Evolutionary conservation across 2,797 vertebrate genomes (phyloP).

Genomic region (Karalla daura): DNA sequence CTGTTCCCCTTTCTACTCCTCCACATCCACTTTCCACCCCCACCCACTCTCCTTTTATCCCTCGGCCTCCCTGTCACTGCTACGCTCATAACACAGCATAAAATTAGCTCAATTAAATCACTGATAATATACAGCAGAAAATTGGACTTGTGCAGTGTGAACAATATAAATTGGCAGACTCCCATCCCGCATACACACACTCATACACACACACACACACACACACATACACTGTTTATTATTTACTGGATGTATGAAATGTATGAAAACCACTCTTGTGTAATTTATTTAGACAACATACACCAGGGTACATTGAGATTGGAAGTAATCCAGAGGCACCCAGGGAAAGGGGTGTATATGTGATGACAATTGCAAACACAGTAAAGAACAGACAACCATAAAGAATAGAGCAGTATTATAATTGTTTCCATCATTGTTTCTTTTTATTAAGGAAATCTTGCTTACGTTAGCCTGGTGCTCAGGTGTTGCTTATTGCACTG

Average conservation of each 20-base stretch:
- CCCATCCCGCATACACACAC: slow-evolving; percentile 1
- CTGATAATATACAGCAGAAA: slow-evolving; percentile 61
- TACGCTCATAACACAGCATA: slow-evolving; percentile 54
- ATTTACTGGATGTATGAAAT: neutral
- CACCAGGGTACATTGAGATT: neutral
- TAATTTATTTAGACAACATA: neutral
- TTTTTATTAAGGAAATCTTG: too few species aligned
- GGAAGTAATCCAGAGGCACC: neutral
- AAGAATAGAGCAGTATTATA: too few species aligned
- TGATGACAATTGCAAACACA: too few species aligned
- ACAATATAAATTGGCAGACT: slow-evolving; percentile 51
- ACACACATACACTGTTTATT: slow-evolving; percentile 12
- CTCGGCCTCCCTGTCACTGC: slow-evolving; percentile 26
- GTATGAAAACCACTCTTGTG: neutral
- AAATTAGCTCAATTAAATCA: slow-evolving; percentile 69
- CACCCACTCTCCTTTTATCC: slow-evolving; percentile 32
- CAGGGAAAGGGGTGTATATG: neutral
- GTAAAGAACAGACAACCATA: too few species aligned
- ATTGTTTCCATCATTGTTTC: too few species aligned
- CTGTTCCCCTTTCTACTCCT: slow-evolving; percentile 13
- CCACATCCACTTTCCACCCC: slow-evolving; percentile 32
- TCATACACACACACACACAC: neutral
- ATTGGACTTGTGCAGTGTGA: slow-evolving; percentile 51
- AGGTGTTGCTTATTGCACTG: too few species aligned
- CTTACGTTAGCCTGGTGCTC: too few species aligned